Base-by-base conservation (phyloP, 2,888 invertebrate genomes). In the Eupithecia vulgata region DNA sequence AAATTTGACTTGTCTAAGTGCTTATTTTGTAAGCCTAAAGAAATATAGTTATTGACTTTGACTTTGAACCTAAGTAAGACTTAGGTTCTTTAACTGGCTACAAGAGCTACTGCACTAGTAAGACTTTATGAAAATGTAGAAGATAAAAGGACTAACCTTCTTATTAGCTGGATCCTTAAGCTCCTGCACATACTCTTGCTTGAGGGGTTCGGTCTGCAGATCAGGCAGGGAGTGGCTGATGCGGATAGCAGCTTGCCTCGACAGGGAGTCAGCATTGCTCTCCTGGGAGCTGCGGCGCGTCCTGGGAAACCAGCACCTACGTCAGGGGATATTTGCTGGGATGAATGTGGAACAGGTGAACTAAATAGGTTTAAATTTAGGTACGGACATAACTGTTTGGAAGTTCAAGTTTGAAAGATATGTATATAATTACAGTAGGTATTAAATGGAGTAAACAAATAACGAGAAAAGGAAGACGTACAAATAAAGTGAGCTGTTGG, bases 181-280 rank as follows among this genome's bases (percentile, higher is more conserved):
- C 74, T 97, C 96, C 82, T 96, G 96, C 0, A 97, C 96, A 80
- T 96, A 96, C 84, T 96, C 96, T 80, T 95, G 96, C 81, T 96
- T 96, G 81, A 96, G 85, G 0, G 96, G 96, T 79, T 97, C 96
- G 0, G 96, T 95, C 83, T 96, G 96, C 67, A 97, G 94, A 82
- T 97, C 97, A 0, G 97, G 97, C 34, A 97, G 88, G 0, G 97
- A 97, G 86, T 97, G 97, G 81, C 97, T 97, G 88, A 97, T 97
- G 71, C 96, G 95, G 74, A 97, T 96, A 6, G 96, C 96, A 0
- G 96, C 95, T 82, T 96, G 96, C 10, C 95, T 95, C 1, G 96
- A 95, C 57, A 95, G 90, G 1, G 95, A 95, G 79, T 95, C 95
- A 76, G 94, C 95, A 80, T 93, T 93, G 77, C 94, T 95, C 72